Conservation (phyloP, 2,888 invertebrate genomes). For the Stegana nigrithorax region DNA sequence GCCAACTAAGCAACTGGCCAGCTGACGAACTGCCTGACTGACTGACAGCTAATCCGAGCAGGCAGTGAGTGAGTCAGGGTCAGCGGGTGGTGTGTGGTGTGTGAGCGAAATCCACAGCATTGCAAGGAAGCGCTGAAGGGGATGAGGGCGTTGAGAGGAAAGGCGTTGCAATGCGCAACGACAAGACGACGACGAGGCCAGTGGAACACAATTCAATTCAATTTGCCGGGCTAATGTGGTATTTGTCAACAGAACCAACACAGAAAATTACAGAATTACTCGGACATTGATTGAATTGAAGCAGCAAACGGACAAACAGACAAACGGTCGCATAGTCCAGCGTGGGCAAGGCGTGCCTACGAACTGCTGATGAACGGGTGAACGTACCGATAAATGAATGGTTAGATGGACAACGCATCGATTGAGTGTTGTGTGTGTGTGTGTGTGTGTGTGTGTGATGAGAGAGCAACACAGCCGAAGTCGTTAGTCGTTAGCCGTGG, state of each 20-base stretch:
- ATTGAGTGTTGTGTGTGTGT: neutral
- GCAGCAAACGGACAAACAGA: slow-evolving; percentile 19
- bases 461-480: neutral
- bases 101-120: no score
- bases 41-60: neutral
- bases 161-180: no score
- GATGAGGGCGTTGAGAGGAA: no score
- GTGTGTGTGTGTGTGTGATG: neutral
- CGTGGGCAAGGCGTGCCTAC: no score
- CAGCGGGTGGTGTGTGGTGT: no score
- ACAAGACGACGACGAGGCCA: no score
- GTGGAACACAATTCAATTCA: slow-evolving; percentile 50
- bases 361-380: no score
- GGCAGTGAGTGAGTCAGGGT: neutral
- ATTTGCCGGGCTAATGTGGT: slow-evolving; percentile 59
- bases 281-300: slow-evolving; percentile 61
- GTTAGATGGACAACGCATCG: neutral
- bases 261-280: slow-evolving; percentile 61
- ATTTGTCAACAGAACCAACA: slow-evolving; percentile 52
- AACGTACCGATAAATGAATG: neutral
- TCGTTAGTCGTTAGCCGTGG: no score
- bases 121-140: slow-evolving; percentile 21
- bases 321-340: slow-evolving; percentile 21
- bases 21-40: no score
- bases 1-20: no score